These are phyloP conservation scores for Andrena bicolor DNA, from an alignment of 2,888 invertebrate genomes.

Conservation along the genomic window DNA sequence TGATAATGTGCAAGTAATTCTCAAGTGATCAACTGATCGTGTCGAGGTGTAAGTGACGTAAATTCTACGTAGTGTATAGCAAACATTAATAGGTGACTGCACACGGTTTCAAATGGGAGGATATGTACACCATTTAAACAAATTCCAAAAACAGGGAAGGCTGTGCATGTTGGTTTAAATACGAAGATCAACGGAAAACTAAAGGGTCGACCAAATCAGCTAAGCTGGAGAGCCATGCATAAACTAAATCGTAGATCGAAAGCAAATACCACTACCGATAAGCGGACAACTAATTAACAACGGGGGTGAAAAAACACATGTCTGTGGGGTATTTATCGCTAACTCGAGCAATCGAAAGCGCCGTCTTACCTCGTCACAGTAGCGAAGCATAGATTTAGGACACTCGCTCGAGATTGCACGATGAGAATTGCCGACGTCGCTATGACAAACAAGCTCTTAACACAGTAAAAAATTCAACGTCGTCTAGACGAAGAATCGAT, in stretches of 20 bases:
- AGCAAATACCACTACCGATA: conserved; percentile 40
- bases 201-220: conserved; percentile 10
- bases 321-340: conserved; percentile 28
- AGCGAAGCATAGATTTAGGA: conserved; percentile 57
- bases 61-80: neutral
- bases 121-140: neutral
- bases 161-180: neutral
- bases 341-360: conserved; percentile 56
- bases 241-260: conserved; percentile 23
- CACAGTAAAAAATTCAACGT: conserved; percentile 25
- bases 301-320: conserved; percentile 7
- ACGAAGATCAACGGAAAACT: neutral
- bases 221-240: conserved; percentile 50
- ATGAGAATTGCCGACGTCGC: conserved; percentile 43
- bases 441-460: conserved; percentile 37
- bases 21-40: neutral
- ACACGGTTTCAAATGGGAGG: neutral
- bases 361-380: conserved; percentile 72
- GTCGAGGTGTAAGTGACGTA: neutral
- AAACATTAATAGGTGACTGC: neutral
- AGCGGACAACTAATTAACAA: conserved; percentile 38
- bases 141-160: neutral
- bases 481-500: conserved; percentile 12
- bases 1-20: neutral
- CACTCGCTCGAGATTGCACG: conserved; percentile 51